These are phyloP conservation scores for Psix sp. DNA, from an alignment of 1,140 invertebrate genomes.

Conservation along the genomic window DNA sequence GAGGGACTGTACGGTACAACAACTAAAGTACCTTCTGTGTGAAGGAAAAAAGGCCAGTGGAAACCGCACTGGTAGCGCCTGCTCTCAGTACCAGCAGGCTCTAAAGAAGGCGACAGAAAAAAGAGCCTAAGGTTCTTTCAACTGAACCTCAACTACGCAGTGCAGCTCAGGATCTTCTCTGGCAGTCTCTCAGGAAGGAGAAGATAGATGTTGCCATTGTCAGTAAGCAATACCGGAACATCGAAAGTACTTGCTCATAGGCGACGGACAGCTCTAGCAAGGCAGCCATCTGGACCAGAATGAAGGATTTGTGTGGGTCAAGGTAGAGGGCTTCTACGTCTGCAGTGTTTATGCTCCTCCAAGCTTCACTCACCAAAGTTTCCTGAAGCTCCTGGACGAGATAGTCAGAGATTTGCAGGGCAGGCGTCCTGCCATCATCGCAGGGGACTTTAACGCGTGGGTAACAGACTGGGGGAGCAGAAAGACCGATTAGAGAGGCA, in stretches of 20 bases:
- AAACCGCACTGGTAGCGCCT: neutral
- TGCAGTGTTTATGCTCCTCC: slow-evolving; percentile 38
- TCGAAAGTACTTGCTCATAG: neutral
- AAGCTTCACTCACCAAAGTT: slow-evolving; percentile 8
- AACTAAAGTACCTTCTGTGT: slow-evolving; percentile 3
- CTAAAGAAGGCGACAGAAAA: neutral
- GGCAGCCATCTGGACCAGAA: slow-evolving; percentile 7
- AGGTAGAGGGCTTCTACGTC: slow-evolving; percentile 5
- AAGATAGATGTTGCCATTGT: slow-evolving; percentile 12
- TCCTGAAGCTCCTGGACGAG: slow-evolving; percentile 5
- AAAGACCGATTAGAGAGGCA: neutral
- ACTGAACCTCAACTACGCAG: slow-evolving; percentile 22
- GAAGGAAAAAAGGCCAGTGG: neutral
- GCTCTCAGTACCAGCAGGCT: slow-evolving; percentile 6
- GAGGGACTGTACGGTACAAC: neutral
- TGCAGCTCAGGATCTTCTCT: slow-evolving; percentile 20
- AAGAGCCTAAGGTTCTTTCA: slow-evolving; percentile 14
- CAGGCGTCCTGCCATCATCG: slow-evolving; percentile 11
- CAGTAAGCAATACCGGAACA: slow-evolving; percentile 14
- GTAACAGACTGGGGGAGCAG: slow-evolving; percentile 6
- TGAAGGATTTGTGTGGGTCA: slow-evolving; percentile 3
- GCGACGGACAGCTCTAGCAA: neutral
- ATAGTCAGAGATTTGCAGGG: slow-evolving; percentile 10
- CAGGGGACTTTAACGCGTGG: slow-evolving; percentile 49
- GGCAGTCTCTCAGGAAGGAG: neutral